Conservation (phyloP, 2,888 invertebrate genomes). For the Macrophya alboannulata region DNA sequence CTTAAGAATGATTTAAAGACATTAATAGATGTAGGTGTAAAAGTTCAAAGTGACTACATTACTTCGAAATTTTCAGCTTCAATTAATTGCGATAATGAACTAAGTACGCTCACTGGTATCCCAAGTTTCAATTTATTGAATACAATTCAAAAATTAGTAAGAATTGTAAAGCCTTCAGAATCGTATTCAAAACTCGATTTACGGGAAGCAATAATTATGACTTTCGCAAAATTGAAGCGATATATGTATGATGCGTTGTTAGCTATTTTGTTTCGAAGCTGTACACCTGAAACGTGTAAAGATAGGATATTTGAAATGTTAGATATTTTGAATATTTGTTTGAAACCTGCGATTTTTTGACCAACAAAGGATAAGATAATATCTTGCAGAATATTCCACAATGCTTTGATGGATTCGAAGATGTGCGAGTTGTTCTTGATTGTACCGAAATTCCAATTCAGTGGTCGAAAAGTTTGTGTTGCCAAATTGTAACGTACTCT, state of each 20-base stretch:
- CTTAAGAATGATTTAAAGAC: neutral
- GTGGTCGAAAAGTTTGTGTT: constrained; percentile 58
- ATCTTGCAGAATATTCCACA: constrained; percentile 55
- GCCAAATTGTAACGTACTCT: constrained; percentile 49
- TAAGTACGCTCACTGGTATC: constrained; percentile 34
- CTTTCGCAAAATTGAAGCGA: constrained; percentile 5
- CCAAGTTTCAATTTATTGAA: neutral
- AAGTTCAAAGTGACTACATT: constrained; percentile 30
- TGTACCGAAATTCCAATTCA: constrained; percentile 41
- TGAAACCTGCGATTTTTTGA: constrained; percentile 46
- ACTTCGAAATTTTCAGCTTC: constrained; percentile 20
- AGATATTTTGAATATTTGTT: constrained; percentile 20
- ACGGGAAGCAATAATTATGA: constrained; percentile 9
- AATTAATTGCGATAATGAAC: constrained; percentile 13
- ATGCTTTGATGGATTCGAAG: constrained; percentile 54
- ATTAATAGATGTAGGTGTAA: constrained; percentile 29
- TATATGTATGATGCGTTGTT: constrained; percentile 5
- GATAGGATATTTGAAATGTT: constrained; percentile 37
- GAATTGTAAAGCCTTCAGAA: constrained; percentile 21
- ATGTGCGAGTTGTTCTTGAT: constrained; percentile 52
- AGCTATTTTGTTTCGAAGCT: constrained; percentile 21
- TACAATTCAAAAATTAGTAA: neutral
- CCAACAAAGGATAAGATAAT: constrained; percentile 45
- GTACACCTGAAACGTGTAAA: constrained; percentile 9
- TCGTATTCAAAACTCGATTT: constrained; percentile 2